Base-by-base conservation (phyloP, 1,140 invertebrate genomes). In the Helicoverpa zea region DNA sequence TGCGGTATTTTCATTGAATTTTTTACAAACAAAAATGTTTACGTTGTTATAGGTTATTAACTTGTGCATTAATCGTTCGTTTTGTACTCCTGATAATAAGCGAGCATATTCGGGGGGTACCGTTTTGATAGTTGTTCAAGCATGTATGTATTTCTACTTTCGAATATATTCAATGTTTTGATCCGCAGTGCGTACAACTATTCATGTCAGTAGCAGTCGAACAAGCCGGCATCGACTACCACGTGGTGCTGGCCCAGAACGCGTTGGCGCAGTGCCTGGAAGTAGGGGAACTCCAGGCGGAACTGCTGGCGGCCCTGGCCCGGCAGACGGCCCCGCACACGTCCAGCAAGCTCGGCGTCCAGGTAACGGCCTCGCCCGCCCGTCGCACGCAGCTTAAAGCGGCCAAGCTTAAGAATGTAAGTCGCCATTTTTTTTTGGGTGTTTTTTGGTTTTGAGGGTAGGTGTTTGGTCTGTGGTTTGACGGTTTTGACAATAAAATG, bases 201-300 rank as follows among this genome's bases (percentile, higher is more conserved):
- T 99, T 99, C 94, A 98, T 98, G 96, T 99, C 98, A 16, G 98
- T 99, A 82, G 97, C 97, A 16, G 97, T 99, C 81, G 98, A 99
- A 95, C 98, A 98, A 86, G 98, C 98, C 52, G 98, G 98, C 86
- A 99, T 99, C 87, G 98, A 99, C 95, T 99, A 99, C 93, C 98
- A 99, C 91, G 98, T 99, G 85, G 98, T 98, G 64, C 95, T 99
- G 81, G 98, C 98, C 29, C 98, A 99, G 96, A 99, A 99, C 93
- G 98, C 98, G 11, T 95, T 99, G 61, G 97, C 98, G 91, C 97
- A 98, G 88, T 99, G 98, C 94, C 95, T 99, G 61, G 97, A 98
- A 86, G 97, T 97, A 90, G 96, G 97, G 75, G 98, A 99, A 95
- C 96, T 99, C 79, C 98, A 99, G 91, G 97, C 98, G 88, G 98